Evolutionary conservation across 2,797 vertebrate species (phyloP), one percentile per base, ranked within the genome.

Genomic region (Acestrorhynchus altus): DNA sequence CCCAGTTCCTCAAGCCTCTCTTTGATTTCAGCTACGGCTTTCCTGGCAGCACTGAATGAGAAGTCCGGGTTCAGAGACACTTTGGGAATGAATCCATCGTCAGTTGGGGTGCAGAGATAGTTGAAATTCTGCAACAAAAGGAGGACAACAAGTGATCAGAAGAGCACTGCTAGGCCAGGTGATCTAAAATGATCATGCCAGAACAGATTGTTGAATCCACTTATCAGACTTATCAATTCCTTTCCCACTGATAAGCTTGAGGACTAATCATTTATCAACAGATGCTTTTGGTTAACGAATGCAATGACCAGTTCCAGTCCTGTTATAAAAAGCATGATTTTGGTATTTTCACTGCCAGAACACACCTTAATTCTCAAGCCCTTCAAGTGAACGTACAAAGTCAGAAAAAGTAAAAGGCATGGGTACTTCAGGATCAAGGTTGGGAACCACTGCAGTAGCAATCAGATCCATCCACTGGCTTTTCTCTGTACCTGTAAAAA

Each of bases 41-140:
- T 95, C 84, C 93, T 91, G 67, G 92, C 93, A 0, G 90, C 75
- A 0, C 85, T 89, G 24, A 94, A 94, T 67, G 93, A 94, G 81
- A 94, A 95, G 82, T 94, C 94, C 0, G 93, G 93, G 84, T 94
- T 95, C 9, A 95, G 83, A 0, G 90, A 89, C 73, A 94, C 93
- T 80, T 78, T 90, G 28, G 94, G 93, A 66, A 94, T 91, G 86
- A 93, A 91, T 83, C 93, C 89, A 0, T 95, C 94, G 16, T 95
- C 94, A 0, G 93, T 93, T 31, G 94, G 94, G 67, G 94, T 94
- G 87, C 93, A 94, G 42, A 95, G 92, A 88, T 94, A 95, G 87
- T 94, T 92, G 84, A 95, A 95, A 85, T 95, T 95, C 94, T 94
- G 86, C 59, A 44, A 10, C 44, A 0, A 63, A 63, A 12, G 15